Conservation (phyloP, 1,140 invertebrate genomes). For the Mamestra configurata region DNA sequence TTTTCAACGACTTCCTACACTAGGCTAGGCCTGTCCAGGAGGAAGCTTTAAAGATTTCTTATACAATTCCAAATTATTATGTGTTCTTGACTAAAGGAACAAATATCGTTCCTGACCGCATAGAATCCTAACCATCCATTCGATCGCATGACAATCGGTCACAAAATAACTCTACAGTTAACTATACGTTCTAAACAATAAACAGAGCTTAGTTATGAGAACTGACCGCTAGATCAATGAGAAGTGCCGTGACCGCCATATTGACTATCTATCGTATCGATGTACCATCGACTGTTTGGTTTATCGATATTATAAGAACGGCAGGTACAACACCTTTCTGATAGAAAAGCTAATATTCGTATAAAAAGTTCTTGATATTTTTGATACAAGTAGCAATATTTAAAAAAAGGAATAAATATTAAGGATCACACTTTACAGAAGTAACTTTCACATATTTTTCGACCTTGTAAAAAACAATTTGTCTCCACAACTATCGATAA, state of each 20-base stretch:
- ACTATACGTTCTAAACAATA: background rate
- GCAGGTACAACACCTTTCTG: background rate
- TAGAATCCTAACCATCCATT: background rate
- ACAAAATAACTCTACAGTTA: constrained; percentile 17
- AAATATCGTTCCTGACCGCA: too few species aligned
- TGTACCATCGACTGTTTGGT: background rate
- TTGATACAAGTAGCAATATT: background rate
- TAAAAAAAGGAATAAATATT: too few species aligned
- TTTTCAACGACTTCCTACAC: too few species aligned
- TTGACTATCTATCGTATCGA: constrained; percentile 2
- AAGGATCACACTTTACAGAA: too few species aligned
- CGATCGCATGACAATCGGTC: background rate
- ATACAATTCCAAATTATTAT: too few species aligned
- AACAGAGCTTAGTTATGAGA: constrained; percentile 2
- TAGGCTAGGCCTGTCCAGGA: too few species aligned
- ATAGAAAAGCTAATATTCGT: too few species aligned
- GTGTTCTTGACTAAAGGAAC: too few species aligned
- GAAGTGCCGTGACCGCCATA: background rate
- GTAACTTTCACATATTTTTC: too few species aligned
- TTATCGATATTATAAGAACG: constrained; percentile 8
- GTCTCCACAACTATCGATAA: constrained; percentile 13
- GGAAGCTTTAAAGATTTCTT: too few species aligned
- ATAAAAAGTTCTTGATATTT: background rate
- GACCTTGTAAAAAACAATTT: background rate
- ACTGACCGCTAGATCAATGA: background rate